phyloP scores from a whole-genome alignment of 2,888 invertebrate species.

The Bellardia pandia region DNA sequence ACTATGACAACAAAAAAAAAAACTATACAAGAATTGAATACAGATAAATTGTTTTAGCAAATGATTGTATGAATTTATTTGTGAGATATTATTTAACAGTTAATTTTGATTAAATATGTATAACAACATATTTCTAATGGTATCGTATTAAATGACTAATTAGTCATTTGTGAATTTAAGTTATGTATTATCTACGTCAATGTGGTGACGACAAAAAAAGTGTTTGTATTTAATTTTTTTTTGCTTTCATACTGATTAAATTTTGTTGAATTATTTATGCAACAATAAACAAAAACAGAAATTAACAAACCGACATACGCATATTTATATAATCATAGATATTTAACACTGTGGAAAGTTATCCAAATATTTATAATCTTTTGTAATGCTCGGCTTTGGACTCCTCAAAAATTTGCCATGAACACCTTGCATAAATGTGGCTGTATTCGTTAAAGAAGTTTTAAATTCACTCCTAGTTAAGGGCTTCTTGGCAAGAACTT shows the following conservation, averaged over 20 bases:
- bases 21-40: background rate
- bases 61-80: background rate
- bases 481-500: too few species aligned
- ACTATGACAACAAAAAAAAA: background rate
- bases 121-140: background rate
- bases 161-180: background rate
- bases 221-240: slow-evolving; percentile 16
- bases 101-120: slow-evolving; percentile 4
- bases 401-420: too few species aligned
- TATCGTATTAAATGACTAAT: background rate
- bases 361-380: background rate
- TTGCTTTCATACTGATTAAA: slow-evolving; percentile 30
- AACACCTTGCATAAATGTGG: too few species aligned
- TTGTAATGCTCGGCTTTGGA: too few species aligned
- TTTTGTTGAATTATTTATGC: background rate
- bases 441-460: too few species aligned
- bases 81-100: background rate
- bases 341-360: background rate
- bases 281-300: background rate
- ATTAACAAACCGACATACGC: background rate
- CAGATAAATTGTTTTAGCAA: background rate
- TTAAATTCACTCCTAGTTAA: too few species aligned
- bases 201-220: slow-evolving; percentile 5
- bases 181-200: background rate
- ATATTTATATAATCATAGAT: background rate